A percentile compares a stretch with the other conserved stretches of the same genome.
These are phyloP conservation scores for Schizopygopsis pylzovi DNA, from an alignment of 2,797 vertebrate species.

Conservation along the genomic window DNA sequence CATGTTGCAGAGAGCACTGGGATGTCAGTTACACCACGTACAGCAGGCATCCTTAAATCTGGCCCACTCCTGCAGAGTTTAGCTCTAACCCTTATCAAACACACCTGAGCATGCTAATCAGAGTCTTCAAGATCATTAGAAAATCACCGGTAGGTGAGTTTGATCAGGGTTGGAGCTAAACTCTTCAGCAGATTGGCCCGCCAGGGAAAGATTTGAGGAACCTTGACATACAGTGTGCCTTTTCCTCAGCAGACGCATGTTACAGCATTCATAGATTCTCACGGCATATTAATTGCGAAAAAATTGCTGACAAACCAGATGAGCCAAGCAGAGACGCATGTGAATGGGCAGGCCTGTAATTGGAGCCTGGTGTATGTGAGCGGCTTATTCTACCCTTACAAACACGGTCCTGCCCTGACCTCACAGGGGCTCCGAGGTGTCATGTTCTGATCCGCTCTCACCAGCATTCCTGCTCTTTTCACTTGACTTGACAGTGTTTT, in stretches of 20 bases:
- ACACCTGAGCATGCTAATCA: too few relatives aligned
- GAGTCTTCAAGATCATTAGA: too few relatives aligned
- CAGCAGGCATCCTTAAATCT: neutral
- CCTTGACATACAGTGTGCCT: neutral
- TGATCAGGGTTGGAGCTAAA: too few relatives aligned
- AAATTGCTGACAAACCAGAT: slow-evolving; percentile 52
- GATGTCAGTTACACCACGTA: neutral
- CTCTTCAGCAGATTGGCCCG: too few relatives aligned
- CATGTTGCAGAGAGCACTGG: neutral
- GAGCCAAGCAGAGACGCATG: slow-evolving; percentile 40
- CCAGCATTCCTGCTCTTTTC: slow-evolving; percentile 65
- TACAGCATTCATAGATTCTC: slow-evolving; percentile 3
- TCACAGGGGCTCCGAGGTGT: slow-evolving; percentile 58
- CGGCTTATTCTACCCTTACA: slow-evolving; percentile 49
- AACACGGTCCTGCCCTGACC: slow-evolving; percentile 51
- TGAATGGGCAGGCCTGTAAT: slow-evolving; percentile 59
- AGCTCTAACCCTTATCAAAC: too few relatives aligned
- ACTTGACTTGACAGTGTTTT: slow-evolving; percentile 65
- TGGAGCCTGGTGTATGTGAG: slow-evolving; percentile 54
- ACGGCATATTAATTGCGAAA: slow-evolving; percentile 49
- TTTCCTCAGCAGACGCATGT: neutral
- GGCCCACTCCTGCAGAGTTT: too few relatives aligned
- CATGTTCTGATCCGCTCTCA: slow-evolving; percentile 61
- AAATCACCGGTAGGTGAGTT: too few relatives aligned
- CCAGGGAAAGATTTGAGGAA: too few relatives aligned